These are phyloP conservation scores for Microcebus tavaratra DNA, from an alignment of 2,113 vertebrate species.

Conservation along the genomic window DNA sequence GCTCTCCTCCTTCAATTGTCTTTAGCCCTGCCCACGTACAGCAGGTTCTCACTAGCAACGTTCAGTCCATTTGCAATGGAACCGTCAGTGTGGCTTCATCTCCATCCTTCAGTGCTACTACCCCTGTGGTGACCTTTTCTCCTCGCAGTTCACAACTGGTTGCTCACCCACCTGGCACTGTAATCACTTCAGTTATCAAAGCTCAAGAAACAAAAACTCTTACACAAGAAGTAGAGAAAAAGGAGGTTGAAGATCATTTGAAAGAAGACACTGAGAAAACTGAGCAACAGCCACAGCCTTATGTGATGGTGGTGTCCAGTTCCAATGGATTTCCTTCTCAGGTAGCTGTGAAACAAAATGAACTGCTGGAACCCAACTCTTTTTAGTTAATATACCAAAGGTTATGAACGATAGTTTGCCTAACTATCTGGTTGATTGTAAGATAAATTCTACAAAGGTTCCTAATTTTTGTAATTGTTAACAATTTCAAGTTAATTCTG, in stretches of 20 bases:
- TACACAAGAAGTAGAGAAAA: constrained; percentile 60
- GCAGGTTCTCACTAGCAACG: constrained; percentile 84
- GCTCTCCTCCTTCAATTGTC: constrained; percentile 84
- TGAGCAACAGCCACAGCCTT: constrained; percentile 84
- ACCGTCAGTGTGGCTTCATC: constrained; percentile 82
- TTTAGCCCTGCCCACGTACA: constrained; percentile 85
- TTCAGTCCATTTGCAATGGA: constrained; percentile 87
- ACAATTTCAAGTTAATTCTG: constrained; percentile 81
- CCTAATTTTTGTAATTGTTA: constrained; percentile 81
- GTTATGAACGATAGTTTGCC: constrained; percentile 79
- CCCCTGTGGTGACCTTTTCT: constrained; percentile 86
- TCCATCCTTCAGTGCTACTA: constrained; percentile 79
- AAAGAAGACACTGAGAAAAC: constrained; percentile 71
- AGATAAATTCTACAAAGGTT: constrained; percentile 79
- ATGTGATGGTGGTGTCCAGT: constrained; percentile 88
- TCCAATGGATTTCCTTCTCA: constrained; percentile 81
- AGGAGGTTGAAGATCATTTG: constrained; percentile 64
- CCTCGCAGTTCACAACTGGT: constrained; percentile 85
- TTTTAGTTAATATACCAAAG: constrained; percentile 76
- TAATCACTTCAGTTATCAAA: constrained; percentile 91
- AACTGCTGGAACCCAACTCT: constrained; percentile 82
- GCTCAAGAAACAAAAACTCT: constrained; percentile 86
- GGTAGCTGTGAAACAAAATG: constrained; percentile 84
- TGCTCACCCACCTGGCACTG: constrained; percentile 85
- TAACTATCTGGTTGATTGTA: constrained; percentile 79